Base-by-base conservation (phyloP, 2,113 vertebrate genomes). In the Sprattus sprattus region DNA sequence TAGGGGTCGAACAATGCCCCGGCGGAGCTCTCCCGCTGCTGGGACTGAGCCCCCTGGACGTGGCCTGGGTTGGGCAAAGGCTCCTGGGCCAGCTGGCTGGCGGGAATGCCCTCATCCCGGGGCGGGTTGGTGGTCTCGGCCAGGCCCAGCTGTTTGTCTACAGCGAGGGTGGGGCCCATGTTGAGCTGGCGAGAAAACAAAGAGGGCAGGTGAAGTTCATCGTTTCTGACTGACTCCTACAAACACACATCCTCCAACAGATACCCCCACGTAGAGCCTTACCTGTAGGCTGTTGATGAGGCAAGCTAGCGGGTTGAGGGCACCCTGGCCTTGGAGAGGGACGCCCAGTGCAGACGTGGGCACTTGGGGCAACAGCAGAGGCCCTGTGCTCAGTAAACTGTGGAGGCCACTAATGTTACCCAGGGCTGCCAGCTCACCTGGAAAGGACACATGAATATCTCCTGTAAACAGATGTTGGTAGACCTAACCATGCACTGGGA, bases 361-460 rank as follows among this genome's bases (percentile, higher is more conserved):
- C 84, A 96, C 93, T 60, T 94, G 93, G 75, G 95, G 94, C 10
- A 95, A 89, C 50, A 96, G 92, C 84, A 96, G 93, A 22, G 95
- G 91, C 13, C 94, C 94, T 13, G 92, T 89, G 28, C 93, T 94
- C 87, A 94, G 86, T 88, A 96, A 92, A 93, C 95, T 90, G 84
- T 94, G 93, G 54, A 95, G 92, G 81, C 94, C 54, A 85, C 89
- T 91, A 91, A 91, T 86, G 85, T 89, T 91, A 25, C 93, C 90
- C 87, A 97, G 91, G 10, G 91, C 94, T 54, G 96, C 92, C 78
- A 97, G 91, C 83, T 97, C 96, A 92, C 96, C 97, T 97, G 91
- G 16, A 88, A n/a, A 85, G 86, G 11, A 89, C 6, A 85, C 39
- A 84, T 15, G 82, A 67, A 67, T 28, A 7, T 25, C 28, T 6